phyloP scores from a whole-genome alignment of 2,888 invertebrate species.

The Hirtodrosophila histrioides region DNA sequence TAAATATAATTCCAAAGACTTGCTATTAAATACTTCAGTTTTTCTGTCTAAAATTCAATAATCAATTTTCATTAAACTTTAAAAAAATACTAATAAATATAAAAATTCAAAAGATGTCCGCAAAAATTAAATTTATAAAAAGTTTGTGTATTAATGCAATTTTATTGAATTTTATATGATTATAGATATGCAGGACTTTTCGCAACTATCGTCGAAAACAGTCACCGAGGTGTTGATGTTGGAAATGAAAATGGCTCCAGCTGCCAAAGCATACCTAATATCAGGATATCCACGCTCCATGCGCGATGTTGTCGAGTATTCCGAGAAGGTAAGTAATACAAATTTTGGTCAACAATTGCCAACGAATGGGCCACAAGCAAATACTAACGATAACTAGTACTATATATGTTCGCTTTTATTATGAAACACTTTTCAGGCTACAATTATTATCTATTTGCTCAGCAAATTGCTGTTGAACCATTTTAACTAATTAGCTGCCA shows the following conservation, averaged over 20 bases:
- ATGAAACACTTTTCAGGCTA: slow-evolving; percentile 31
- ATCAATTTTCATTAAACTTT: too few species aligned
- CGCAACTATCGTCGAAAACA: slow-evolving; percentile 92
- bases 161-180: neutral
- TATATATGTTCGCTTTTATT: slow-evolving; percentile 33
- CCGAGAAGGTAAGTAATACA: slow-evolving; percentile 90
- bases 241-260: slow-evolving; percentile 96
- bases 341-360: neutral
- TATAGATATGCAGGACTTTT: slow-evolving; percentile 94
- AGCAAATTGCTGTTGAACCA: slow-evolving; percentile 61
- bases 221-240: slow-evolving; percentile 95
- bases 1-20: too few species aligned
- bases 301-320: slow-evolving; percentile 96
- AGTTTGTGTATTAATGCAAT: neutral
- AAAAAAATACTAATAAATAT: too few species aligned
- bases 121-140: neutral
- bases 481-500: slow-evolving; percentile 74
- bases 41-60: too few species aligned
- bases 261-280: slow-evolving; percentile 93
- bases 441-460: slow-evolving; percentile 48
- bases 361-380: too few species aligned
- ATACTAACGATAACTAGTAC: neutral
- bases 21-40: too few species aligned
- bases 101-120: too few species aligned
- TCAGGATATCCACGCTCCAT: slow-evolving; percentile 96